A percentile compares a stretch with the other conserved stretches of the same genome.
Evolutionary conservation across 2,888 invertebrate genomes (phyloP).

Genomic region (Calameuta idolon): DNA sequence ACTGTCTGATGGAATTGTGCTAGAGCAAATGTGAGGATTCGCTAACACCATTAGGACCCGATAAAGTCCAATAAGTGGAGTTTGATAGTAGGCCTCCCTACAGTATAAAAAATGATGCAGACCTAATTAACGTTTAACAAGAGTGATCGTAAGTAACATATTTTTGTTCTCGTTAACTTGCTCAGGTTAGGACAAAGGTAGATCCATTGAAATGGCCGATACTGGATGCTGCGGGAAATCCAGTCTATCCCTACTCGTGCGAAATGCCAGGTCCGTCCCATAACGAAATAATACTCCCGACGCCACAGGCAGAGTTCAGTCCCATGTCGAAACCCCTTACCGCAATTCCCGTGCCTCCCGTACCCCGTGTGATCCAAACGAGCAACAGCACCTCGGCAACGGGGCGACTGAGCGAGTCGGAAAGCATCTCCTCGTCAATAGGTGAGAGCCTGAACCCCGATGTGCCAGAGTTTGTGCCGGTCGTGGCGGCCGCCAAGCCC

Average conservation of each 20-base stretch:
- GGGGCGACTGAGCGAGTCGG: slow-evolving; percentile 49
- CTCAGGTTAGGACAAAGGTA: slow-evolving; percentile 83
- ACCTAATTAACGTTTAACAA: background rate
- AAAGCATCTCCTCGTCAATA: slow-evolving; percentile 49
- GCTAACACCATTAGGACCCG: slow-evolving; percentile 57
- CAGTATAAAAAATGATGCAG: slow-evolving; percentile 26
- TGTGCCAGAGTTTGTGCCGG: slow-evolving; percentile 87
- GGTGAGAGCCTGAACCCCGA: slow-evolving; percentile 82
- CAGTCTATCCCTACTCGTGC: slow-evolving; percentile 29
- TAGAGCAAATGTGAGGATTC: slow-evolving; percentile 57
- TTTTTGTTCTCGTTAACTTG: slow-evolving; percentile 21
- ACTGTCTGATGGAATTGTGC: slow-evolving; percentile 44
- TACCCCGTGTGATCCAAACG: slow-evolving; percentile 73
- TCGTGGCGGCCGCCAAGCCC: slow-evolving; percentile 41
- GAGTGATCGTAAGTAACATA: background rate
- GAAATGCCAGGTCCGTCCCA: slow-evolving; percentile 49
- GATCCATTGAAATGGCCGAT: slow-evolving; percentile 93
- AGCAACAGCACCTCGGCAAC: slow-evolving; percentile 28
- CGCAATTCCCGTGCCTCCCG: slow-evolving; percentile 79
- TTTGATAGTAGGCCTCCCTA: slow-evolving; percentile 60
- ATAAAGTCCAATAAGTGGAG: slow-evolving; percentile 52
- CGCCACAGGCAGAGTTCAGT: slow-evolving; percentile 63
- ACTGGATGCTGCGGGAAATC: slow-evolving; percentile 69
- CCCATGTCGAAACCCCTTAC: slow-evolving; percentile 74
- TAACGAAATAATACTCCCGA: slow-evolving; percentile 36